A percentile compares a stretch with the other conserved stretches of the same genome.
These are phyloP conservation scores for Hystrix brachyura DNA, from an alignment of 2,113 vertebrate genomes.

Conservation along the genomic window DNA sequence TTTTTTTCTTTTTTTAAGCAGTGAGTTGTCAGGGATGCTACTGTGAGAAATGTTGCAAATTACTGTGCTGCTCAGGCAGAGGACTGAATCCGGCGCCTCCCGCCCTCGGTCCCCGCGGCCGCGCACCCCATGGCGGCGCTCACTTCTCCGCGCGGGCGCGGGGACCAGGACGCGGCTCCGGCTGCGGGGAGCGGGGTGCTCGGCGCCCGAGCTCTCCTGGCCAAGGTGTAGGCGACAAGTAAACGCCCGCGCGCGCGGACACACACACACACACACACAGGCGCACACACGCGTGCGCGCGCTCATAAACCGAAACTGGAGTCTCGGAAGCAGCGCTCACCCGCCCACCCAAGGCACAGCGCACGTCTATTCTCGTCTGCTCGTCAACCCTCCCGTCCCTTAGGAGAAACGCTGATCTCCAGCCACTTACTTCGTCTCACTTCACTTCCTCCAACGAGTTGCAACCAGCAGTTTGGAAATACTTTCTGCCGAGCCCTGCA, in stretches of 20 bases:
- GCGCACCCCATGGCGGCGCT: not conserved
- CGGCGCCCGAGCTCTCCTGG: not conserved
- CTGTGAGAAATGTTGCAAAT: slow-evolving; percentile 81
- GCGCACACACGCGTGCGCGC: not conserved
- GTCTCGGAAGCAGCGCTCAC: not conserved
- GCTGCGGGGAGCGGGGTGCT: not conserved
- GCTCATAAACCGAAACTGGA: slow-evolving; percentile 58
- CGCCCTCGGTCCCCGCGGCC: too few species aligned
- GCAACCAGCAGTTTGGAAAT: not conserved
- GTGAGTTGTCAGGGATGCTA: slow-evolving; percentile 78
- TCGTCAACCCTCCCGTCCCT: accelerated
- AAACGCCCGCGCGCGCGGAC: not conserved
- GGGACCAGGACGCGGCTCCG: not conserved
- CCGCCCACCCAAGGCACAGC: not conserved
- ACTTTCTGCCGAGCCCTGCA: not conserved
- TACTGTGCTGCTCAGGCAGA: slow-evolving; percentile 72
- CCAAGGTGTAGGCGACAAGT: not conserved
- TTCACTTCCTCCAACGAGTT: not conserved
- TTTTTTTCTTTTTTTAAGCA: slow-evolving; percentile 53
- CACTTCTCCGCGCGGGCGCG: not conserved
- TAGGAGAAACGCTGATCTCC: not conserved
- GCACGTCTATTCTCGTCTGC: not conserved
- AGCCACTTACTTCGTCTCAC: not conserved
- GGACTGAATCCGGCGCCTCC: slow-evolving; percentile 57
- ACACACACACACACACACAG: not conserved